These are phyloP conservation scores for Decapterus maruadsi DNA, from an alignment of 2,797 vertebrate genomes.

Conservation along the genomic window DNA sequence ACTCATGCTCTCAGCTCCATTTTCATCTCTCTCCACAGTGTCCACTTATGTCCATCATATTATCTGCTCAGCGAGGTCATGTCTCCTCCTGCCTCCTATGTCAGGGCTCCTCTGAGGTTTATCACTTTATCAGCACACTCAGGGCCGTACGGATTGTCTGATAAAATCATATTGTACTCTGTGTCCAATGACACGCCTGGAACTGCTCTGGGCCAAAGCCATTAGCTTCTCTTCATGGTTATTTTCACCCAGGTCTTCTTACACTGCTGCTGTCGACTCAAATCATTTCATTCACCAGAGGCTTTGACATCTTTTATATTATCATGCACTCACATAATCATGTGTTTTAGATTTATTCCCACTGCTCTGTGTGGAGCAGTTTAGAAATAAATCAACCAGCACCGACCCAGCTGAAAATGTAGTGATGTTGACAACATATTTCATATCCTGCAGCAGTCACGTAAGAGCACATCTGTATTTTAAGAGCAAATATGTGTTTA, in stretches of 20 bases:
- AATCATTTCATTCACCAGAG: slow-evolving; percentile 20
- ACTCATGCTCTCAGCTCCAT: neutral
- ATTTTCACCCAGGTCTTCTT: slow-evolving; percentile 28
- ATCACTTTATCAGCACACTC: slow-evolving; percentile 45
- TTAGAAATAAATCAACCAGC: neutral
- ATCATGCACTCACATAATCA: neutral
- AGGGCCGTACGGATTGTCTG: slow-evolving; percentile 25
- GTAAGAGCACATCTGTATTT: too few relatives aligned
- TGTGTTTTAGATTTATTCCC: neutral
- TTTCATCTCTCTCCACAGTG: slow-evolving; percentile 27
- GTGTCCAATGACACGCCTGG: slow-evolving; percentile 49
- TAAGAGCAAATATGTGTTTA: too few relatives aligned
- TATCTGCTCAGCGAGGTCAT: slow-evolving; percentile 25
- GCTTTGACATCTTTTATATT: neutral
- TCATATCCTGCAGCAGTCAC: neutral
- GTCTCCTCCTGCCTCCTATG: slow-evolving; percentile 18
- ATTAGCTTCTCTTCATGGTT: slow-evolving; percentile 36
- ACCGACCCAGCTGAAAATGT: neutral
- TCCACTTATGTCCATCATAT: slow-evolving; percentile 51
- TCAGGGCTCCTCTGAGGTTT: slow-evolving; percentile 26
- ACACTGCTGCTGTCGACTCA: neutral
- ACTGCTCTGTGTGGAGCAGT: neutral
- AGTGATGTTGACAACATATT: neutral
- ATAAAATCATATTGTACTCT: slow-evolving; percentile 47
- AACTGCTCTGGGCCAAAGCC: slow-evolving; percentile 36